A percentile compares a stretch with the other conserved stretches of the same genome.
These are phyloP conservation scores for Danio tinwini DNA, from an alignment of 2,797 vertebrate species.

Conservation along the genomic window DNA sequence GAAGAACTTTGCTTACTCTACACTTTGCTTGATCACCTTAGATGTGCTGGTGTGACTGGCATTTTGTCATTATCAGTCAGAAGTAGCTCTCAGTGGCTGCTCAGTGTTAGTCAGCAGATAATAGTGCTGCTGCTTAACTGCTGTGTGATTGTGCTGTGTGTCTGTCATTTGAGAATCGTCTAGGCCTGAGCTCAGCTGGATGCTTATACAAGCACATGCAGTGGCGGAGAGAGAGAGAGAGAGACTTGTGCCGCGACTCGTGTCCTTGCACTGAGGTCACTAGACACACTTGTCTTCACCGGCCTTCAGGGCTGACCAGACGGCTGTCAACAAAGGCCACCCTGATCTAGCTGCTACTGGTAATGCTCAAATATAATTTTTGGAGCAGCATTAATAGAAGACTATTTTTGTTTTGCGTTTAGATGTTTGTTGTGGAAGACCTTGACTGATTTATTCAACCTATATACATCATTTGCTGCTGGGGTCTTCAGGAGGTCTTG, in stretches of 20 bases:
- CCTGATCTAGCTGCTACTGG: background rate
- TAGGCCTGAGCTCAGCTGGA: constrained; percentile 36
- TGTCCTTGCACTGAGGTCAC: constrained; percentile 51
- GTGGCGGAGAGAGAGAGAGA: background rate
- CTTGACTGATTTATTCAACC: background rate
- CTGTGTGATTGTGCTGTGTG: constrained; percentile 48
- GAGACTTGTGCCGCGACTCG: background rate
- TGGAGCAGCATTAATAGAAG: background rate
- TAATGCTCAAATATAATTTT: background rate
- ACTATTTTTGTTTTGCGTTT: background rate
- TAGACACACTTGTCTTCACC: constrained; percentile 21
- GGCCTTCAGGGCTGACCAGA: background rate
- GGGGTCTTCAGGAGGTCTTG: no score
- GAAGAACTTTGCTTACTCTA: background rate
- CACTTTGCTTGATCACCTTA: background rate
- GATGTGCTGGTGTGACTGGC: constrained; percentile 3
- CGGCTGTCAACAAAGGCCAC: background rate
- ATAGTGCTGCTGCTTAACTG: constrained; percentile 28
- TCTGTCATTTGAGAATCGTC: constrained; percentile 47
- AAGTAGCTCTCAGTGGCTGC: background rate
- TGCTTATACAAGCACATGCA: constrained; percentile 36
- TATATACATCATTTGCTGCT: no score
- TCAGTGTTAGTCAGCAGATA: constrained; percentile 54
- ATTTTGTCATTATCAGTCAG: constrained; percentile 35
- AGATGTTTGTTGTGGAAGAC: background rate